Base-by-base conservation (phyloP, 2,888 invertebrate genomes). In the Meloe dianella region DNA sequence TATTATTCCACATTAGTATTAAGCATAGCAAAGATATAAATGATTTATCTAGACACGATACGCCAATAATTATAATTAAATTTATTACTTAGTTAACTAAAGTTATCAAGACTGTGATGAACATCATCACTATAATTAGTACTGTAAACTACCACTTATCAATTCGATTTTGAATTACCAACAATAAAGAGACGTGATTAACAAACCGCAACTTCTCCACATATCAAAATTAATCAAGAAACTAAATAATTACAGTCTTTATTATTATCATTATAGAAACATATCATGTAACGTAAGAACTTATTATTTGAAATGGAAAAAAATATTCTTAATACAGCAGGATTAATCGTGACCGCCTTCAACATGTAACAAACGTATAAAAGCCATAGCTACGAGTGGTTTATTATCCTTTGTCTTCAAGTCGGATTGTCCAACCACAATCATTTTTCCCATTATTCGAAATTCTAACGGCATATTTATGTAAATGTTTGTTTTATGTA, bases 361-460 rank as follows among this genome's bases (percentile, higher is more conserved):
- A 22, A 10, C 10, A 51, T 3, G 22, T 22, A 12, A 22, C 22
- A 51, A 51, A 51, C n/a, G 12, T 51, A 51, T 22, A 12, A 51
- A 38, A 12, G 2, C 51, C 22, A 51, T 22, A 22, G 10, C 22
- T 10, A 22, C 6, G 9, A 51, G 17, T 51, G 51, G 20, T 51
- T 51, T 51, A 51, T 51, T 20, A 10, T 20, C 51, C 51, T 51
- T 51, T 51, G 51, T 51, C 22, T 51, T 22, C 51, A 22, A 51
- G 17, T n/a, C n/a, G n/a, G n/a, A n/a, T n/a, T n/a, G n/a, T n/a
- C n/a, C n/a, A n/a, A n/a, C 51, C 22, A 51, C 22, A 17, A 22
- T 51, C 51, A 22, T 51, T 51, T 51, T 22, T 51, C 51, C 22
- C 20, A 51, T 51, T 51, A 51, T 51, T 22, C 51, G 22, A 2